phyloP scores from a whole-genome alignment of 2,113 vertebrate species.

The Phocoena phocoena region DNA sequence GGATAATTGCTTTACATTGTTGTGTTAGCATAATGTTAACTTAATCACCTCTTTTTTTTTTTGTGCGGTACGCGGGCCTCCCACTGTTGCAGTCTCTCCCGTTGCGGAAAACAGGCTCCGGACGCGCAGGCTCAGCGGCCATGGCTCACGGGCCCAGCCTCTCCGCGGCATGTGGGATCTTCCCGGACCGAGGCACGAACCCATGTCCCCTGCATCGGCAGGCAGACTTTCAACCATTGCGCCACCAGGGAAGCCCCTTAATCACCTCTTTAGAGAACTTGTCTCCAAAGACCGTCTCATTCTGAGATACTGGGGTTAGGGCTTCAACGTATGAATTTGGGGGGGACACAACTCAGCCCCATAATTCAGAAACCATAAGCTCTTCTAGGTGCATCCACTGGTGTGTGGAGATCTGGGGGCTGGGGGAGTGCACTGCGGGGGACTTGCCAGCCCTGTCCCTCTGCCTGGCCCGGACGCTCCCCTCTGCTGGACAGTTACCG shows the following conservation, averaged over 20 bases:
- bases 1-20: too few species aligned
- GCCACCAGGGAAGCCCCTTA: not conserved
- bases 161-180: too few species aligned
- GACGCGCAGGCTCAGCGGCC: too few species aligned
- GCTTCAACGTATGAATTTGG: not conserved
- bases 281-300: not conserved
- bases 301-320: not conserved
- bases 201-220: too few species aligned
- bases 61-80: too few species aligned
- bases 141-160: too few species aligned
- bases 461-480: too few species aligned
- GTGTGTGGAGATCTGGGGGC: too few species aligned
- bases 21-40: not conserved
- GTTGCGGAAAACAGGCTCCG: too few species aligned
- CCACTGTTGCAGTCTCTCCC: too few species aligned
- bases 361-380: not conserved
- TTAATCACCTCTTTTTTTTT: not conserved
- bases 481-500: rapidly evolving
- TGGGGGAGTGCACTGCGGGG: not conserved
- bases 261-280: not conserved
- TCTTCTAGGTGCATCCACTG: not conserved
- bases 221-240: too few species aligned
- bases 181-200: too few species aligned
- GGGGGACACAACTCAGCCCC: not conserved
- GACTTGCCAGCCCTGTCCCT: not conserved